Evolutionary conservation across 2,113 vertebrate species (phyloP), one percentile per base, ranked within the genome.

Genomic region (Phaethornis superciliosus): DNA sequence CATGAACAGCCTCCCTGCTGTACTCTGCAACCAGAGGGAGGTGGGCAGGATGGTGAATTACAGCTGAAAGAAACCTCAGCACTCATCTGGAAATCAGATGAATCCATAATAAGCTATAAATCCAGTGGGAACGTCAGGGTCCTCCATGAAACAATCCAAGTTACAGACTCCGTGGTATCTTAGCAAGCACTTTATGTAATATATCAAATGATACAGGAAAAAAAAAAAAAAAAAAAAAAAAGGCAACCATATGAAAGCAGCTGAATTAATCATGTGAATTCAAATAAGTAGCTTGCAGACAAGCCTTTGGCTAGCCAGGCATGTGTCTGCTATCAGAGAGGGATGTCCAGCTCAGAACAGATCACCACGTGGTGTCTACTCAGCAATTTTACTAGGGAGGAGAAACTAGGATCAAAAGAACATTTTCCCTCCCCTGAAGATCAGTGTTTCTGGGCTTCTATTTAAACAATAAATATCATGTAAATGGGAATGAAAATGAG

Each of bases 1-100:
- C 76, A 91, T n/a, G 85, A 96, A 96, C 60, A 77, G 87, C 91
- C 96, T 93, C 94, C 47, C 22, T 88, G 79, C 69, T 19, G 3
- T 75, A 81, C 68, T 52, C 94, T 95, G 81, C 44, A 58, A 96
- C 42, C 88, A 94, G 94, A 86, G 90, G 90, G 89, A 96, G 14
- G 95, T 68, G 91, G 87, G 94, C 83, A 81, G 85, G 32, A 91
- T 10, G 12, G 12, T 93, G 92, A 97, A 94, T 93, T 84, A 85
- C 49, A 94, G 64, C 47, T 33, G 89, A 81, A 97, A 96, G 59
- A 4, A 97, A 75, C n/a, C 54, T 83, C 54, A 75, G 92, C 84
- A 74, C 92, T 92, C 59, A 12, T 46, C 76, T 93, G 88, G 95
- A 96, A 96, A 95, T 77, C 82, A 67, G 65, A 40, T 40, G 40